Percentiles rank a stretch among this genome's conserved stretches.
These are phyloP conservation scores for Heliconius hewitsoni DNA, from an alignment of 1,140 invertebrate genomes.

Conservation along the genomic window DNA sequence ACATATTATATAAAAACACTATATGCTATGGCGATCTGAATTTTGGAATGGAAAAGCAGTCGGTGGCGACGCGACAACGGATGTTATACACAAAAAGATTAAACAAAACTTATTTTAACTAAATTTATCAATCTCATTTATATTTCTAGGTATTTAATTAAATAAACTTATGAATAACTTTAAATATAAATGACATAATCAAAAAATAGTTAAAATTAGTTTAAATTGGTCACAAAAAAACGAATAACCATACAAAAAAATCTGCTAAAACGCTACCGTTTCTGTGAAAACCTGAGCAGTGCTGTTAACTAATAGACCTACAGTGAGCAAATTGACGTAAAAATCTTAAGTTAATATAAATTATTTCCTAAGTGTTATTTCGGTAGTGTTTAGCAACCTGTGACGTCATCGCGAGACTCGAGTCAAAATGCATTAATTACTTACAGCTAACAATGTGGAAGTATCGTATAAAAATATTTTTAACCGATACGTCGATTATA, in stretches of 20 bases:
- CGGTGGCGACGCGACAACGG: conserved; percentile 24
- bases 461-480: conserved; percentile 19
- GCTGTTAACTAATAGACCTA: conserved; percentile 27
- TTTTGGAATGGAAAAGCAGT: conserved; percentile 46
- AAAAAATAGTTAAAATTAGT: background rate
- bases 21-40: conserved; percentile 22
- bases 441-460: conserved; percentile 55
- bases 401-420: background rate
- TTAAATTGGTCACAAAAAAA: background rate
- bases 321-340: conserved; percentile 32
- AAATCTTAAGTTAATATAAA: background rate
- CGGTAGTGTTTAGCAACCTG: background rate
- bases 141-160: no score
- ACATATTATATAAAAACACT: conserved; percentile 9
- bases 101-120: background rate
- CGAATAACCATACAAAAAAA: background rate
- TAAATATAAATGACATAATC: no score
- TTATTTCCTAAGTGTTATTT: conserved; percentile 4
- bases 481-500: background rate
- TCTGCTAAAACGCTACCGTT: background rate
- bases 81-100: conserved; percentile 11
- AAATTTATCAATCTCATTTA: no score
- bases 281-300: conserved; percentile 13
- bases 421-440: conserved; percentile 57
- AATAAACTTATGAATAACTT: no score